Percentiles rank a stretch among this genome's conserved stretches.
phyloP scores from a whole-genome alignment of 2,888 invertebrate species.

The Kuschelorhynchus macadamiae region DNA sequence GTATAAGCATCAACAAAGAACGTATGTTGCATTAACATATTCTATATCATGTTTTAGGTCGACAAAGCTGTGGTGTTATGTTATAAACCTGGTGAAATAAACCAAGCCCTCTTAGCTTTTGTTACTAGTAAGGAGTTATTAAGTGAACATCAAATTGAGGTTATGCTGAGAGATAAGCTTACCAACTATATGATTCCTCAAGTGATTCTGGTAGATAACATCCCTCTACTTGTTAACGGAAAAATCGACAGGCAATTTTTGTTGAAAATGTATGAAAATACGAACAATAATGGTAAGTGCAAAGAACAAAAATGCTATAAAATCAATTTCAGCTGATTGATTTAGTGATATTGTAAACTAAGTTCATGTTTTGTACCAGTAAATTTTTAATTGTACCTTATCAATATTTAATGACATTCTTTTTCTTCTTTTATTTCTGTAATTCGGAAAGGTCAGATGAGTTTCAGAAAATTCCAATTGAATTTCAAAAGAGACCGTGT shows the following conservation, averaged over 20 bases:
- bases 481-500: no score
- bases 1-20: no score
- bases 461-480: no score
- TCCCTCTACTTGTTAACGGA: slow-evolving; percentile 88
- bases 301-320: no score
- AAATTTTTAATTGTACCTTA: no score
- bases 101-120: slow-evolving; percentile 82
- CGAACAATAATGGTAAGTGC: slow-evolving; percentile 76
- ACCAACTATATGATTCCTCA: slow-evolving; percentile 87
- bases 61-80: slow-evolving; percentile 86
- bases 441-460: no score
- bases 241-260: slow-evolving; percentile 88
- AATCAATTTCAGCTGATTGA: no score
- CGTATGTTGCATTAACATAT: no score
- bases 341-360: no score
- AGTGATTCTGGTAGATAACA: slow-evolving; percentile 79
- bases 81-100: slow-evolving; percentile 81
- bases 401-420: no score
- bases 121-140: slow-evolving; percentile 67
- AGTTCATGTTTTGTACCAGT: no score
- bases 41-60: slow-evolving; percentile 65
- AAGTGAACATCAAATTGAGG: slow-evolving; percentile 76
- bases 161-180: slow-evolving; percentile 74
- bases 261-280: slow-evolving; percentile 81
- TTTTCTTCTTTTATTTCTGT: no score